Conservation (phyloP, 2,797 vertebrate genomes). For the Anabacerthia variegaticeps region DNA sequence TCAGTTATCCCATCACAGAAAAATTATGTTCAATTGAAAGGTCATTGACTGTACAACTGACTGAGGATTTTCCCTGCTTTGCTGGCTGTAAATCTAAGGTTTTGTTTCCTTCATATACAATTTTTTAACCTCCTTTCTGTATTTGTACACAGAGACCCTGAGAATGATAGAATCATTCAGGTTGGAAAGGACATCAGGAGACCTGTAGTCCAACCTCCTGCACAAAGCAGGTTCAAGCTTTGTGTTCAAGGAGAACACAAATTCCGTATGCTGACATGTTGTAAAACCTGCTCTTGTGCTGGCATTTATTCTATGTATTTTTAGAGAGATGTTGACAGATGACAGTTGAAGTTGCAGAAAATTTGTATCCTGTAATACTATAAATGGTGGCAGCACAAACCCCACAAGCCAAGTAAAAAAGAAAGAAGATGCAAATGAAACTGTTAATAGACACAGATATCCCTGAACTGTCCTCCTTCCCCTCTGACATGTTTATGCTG, state of each 20-base stretch:
- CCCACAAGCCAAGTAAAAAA: not conserved
- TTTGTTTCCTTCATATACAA: not conserved
- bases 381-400: not conserved
- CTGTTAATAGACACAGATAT: not conserved
- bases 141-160: not conserved
- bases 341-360: not conserved
- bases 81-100: not conserved
- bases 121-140: not conserved
- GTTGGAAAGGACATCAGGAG: not conserved
- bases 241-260: not conserved
- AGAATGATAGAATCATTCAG: not conserved
- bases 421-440: slow-evolving; percentile 24
- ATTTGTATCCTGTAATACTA: not conserved
- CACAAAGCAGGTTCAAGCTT: not conserved
- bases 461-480: not conserved
- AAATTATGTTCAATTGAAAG: not conserved
- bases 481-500: not conserved
- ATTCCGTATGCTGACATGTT: not conserved
- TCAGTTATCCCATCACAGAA: not conserved
- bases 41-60: not conserved
- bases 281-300: not conserved
- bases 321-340: not conserved
- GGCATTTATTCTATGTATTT: not conserved
- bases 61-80: not conserved
- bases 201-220: not conserved